These are phyloP conservation scores for Cassiopea xamachana DNA, from an alignment of 30 jellyfish, hydroid and myxozoan genomes.

Conservation along the genomic window DNA sequence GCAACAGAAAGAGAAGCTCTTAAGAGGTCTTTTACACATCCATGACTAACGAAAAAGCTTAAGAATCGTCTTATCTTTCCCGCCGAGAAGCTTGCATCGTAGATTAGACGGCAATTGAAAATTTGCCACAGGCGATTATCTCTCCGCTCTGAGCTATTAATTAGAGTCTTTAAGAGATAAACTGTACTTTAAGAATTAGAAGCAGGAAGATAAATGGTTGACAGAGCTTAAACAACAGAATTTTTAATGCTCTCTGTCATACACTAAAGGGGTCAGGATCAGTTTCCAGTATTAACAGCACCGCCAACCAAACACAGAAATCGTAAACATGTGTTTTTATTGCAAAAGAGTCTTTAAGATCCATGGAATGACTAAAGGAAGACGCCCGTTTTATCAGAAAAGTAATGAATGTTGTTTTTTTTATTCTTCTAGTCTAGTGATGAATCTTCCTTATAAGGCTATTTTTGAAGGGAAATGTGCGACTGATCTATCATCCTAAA, in stretches of 20 bases:
- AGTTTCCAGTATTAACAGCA: constrained; percentile 2
- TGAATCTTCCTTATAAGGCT: too few species aligned
- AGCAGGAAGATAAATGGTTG: constrained; percentile 14
- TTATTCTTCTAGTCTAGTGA: not conserved
- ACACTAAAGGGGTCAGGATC: constrained; percentile 44
- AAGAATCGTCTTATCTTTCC: constrained; percentile 24
- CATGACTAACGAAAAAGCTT: constrained; percentile 18
- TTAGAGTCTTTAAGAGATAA: constrained; percentile 61
- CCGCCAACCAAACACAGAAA: not conserved
- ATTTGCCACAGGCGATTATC: constrained; percentile 69
- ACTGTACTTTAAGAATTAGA: constrained; percentile 39
- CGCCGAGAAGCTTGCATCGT: constrained; percentile 56
- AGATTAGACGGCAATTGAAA: constrained; percentile 67
- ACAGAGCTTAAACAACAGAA: constrained; percentile 25
- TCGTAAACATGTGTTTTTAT: constrained; percentile 19
- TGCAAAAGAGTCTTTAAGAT: not conserved
- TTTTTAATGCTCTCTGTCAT: constrained; percentile 9
- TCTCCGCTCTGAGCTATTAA: constrained; percentile 50
- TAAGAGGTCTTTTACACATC: not conserved
- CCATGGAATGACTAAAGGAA: not conserved
- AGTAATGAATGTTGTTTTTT: not conserved
- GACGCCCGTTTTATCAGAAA: not conserved
- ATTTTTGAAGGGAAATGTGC: too few species aligned
- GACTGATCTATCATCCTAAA: too few species aligned
- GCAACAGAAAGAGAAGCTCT: not conserved